Percentiles rank a stretch among this genome's conserved stretches.
Evolutionary conservation across 2,113 vertebrate species (phyloP).

Genomic region (Atherinomorus stipes): DNA sequence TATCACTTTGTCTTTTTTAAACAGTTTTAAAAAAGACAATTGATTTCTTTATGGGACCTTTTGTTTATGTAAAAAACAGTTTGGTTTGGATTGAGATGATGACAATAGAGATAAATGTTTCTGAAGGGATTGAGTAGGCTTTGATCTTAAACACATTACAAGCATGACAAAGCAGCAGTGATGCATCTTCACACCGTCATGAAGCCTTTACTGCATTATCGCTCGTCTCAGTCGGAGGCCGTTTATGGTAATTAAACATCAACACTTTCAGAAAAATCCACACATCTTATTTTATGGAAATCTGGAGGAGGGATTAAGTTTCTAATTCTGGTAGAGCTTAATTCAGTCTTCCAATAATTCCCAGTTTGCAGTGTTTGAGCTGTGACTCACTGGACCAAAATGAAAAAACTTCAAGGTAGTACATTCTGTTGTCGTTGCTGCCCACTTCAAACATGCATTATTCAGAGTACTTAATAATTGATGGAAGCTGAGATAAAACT

Average conservation of each 20-base stretch:
- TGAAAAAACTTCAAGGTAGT: not conserved
- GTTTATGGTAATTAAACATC: constrained; percentile 26
- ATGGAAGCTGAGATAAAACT: constrained; percentile 2
- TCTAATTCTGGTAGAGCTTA: constrained; percentile 15
- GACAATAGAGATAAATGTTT: not conserved
- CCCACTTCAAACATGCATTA: constrained; percentile 1
- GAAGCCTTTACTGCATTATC: constrained; percentile 8
- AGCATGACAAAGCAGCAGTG: constrained; percentile 11
- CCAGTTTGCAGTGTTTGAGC: not conserved
- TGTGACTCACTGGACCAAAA: not conserved
- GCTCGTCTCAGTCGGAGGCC: constrained; percentile 6
- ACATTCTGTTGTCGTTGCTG: not conserved
- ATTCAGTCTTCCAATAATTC: constrained; percentile 2
- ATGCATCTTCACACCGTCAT: constrained; percentile 19
- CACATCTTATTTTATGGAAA: constrained; percentile 31
- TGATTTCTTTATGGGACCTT: too few relatives aligned
- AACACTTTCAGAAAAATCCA: not conserved
- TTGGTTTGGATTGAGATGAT: not conserved
- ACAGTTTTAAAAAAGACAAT: too few relatives aligned
- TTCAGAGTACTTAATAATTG: not conserved
- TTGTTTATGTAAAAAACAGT: too few relatives aligned
- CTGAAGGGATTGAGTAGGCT: not conserved
- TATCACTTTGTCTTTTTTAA: too few relatives aligned
- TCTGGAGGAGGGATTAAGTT: constrained; percentile 29
- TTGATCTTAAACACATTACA: constrained; percentile 23